These are phyloP conservation scores for Rhagonycha fulva DNA, from an alignment of 2,888 invertebrate genomes.

Conservation along the genomic window DNA sequence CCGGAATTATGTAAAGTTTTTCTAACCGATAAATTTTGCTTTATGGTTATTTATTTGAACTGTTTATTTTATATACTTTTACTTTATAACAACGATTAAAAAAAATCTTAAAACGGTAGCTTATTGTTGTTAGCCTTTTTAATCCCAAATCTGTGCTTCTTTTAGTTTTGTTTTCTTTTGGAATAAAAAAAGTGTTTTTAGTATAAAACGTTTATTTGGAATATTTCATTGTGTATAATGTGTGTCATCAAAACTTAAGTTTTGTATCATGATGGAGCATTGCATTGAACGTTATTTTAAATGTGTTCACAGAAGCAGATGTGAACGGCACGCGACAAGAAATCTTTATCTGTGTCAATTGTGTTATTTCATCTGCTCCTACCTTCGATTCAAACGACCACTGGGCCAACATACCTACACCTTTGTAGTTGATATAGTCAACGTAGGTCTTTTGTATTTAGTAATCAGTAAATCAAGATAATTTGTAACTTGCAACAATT, in stretches of 20 bases:
- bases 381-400: slow-evolving; percentile 31
- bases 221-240: neutral
- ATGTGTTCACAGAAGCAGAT: slow-evolving; percentile 39
- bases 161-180: neutral
- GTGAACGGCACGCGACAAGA: slow-evolving; percentile 52
- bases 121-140: neutral
- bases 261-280: slow-evolving; percentile 4
- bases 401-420: slow-evolving; percentile 32
- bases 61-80: neutral
- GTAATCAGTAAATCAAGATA: slow-evolving; percentile 25
- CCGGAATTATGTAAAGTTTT: neutral
- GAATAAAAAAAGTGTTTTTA: neutral
- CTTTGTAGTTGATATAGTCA: slow-evolving; percentile 32
- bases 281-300: slow-evolving; percentile 40
- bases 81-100: neutral
- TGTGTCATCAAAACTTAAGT: neutral
- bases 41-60: neutral
- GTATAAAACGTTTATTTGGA: neutral
- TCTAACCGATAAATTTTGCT: neutral
- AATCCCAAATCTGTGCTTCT: neutral
- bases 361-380: slow-evolving; percentile 53
- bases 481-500: slow-evolving; percentile 7
- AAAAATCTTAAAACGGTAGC: neutral
- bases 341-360: slow-evolving; percentile 54
- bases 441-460: slow-evolving; percentile 13